phyloP scores from a whole-genome alignment of 2,113 vertebrate species.

The Albula goreensis region DNA sequence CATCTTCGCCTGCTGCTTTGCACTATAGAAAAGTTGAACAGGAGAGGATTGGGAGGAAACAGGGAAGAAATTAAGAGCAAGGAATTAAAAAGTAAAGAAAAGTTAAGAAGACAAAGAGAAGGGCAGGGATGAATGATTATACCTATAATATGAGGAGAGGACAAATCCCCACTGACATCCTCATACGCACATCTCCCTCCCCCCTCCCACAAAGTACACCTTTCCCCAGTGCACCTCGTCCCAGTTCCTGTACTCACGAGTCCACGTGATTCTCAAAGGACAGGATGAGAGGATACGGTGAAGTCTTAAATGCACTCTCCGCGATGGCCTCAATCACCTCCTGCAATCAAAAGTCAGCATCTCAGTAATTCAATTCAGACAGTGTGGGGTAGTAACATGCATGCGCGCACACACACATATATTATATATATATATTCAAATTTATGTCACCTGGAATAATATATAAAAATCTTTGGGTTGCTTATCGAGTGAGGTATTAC shows the following conservation, averaged over 20 bases:
- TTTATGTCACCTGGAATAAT: too few relatives aligned
- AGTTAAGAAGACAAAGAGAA: background rate
- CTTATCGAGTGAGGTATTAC: too few relatives aligned
- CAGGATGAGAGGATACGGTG: slow-evolving; percentile 81
- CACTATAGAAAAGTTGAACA: slow-evolving; percentile 58
- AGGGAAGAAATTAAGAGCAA: too few relatives aligned
- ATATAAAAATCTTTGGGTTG: too few relatives aligned
- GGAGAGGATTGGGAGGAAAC: background rate
- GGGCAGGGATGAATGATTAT: too few relatives aligned
- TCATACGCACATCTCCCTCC: background rate
- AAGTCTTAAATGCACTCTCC: slow-evolving; percentile 86
- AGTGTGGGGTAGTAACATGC: background rate
- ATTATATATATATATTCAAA: too few relatives aligned
- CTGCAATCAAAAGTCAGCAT: slow-evolving; percentile 41
- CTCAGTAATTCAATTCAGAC: background rate
- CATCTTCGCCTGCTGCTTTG: slow-evolving; percentile 89
- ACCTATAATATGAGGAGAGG: background rate
- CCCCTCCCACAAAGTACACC: too few relatives aligned
- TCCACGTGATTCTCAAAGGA: slow-evolving; percentile 93
- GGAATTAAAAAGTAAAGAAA: background rate
- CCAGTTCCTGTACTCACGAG: slow-evolving; percentile 77
- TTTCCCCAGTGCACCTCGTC: background rate
- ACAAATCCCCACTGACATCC: background rate
- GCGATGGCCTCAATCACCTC: slow-evolving; percentile 90
- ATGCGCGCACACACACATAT: background rate